Conservation (phyloP, 2,888 invertebrate species). For the Chrysomela aeneicollis region DNA sequence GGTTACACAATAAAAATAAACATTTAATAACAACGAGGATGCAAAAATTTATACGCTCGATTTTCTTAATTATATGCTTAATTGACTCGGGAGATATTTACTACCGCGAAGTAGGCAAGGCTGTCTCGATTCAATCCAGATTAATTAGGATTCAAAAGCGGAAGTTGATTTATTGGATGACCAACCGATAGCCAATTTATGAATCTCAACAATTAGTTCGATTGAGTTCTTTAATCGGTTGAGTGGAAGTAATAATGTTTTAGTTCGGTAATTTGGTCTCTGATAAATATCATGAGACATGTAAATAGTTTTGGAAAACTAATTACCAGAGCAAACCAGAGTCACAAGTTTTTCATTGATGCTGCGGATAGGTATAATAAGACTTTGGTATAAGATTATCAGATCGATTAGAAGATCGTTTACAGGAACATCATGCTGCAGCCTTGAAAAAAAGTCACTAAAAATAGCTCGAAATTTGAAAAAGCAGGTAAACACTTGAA, state of each 20-base stretch:
- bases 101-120: conserved; percentile 35
- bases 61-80: conserved; percentile 42
- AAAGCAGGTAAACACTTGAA: no score
- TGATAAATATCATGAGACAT: background rate
- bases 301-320: no score
- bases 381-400: no score
- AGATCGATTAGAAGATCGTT: no score
- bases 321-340: no score
- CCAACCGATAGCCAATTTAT: conserved; percentile 28
- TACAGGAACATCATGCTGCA: no score
- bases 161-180: conserved; percentile 39
- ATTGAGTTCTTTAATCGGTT: conserved; percentile 2
- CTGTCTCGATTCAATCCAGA: conserved; percentile 26
- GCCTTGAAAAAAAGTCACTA: no score
- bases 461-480: no score
- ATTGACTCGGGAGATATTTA: conserved; percentile 36
- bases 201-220: background rate
- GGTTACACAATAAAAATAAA: conserved; percentile 4
- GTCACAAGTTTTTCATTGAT: no score
- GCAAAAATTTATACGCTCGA: conserved; percentile 38
- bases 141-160: conserved; percentile 35
- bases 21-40: conserved; percentile 36
- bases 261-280: background rate
- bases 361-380: no score
- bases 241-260: background rate